Evolutionary conservation across 2,888 invertebrate genomes (phyloP), one percentile per base, ranked within the genome.

Genomic region (Melipona beecheii): DNA sequence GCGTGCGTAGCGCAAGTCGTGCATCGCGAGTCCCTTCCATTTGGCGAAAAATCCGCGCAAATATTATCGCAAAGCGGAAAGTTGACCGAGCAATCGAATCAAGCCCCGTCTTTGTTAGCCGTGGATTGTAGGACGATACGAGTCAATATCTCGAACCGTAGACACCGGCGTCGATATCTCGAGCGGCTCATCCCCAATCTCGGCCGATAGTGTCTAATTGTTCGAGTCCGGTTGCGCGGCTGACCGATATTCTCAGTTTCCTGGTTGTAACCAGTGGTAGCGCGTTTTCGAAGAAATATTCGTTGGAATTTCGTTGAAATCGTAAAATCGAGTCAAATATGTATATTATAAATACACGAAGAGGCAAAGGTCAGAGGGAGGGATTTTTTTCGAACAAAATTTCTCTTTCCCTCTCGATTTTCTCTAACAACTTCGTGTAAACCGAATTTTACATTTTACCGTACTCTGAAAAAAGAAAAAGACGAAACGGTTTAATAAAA

Each of bases 141-240:
- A 21, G 17, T 6, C 5, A n/a, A 58, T n/a, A 58, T 58, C 56
- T 58, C 56, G n/a, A 58, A n/a, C 15, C n/a, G 56, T 24, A 19
- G 52, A 19, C 19, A 13, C 9, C 43, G 36, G 36, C 36, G 36
- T 43, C 43, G 43, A 43, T 64, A 36, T 65, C 36, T 11, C 24
- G 36, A 24, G 17, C 24, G 9, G 36, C 52, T n/a, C 52, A 64
- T 65, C 74, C 52, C 52, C n/a, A 74, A 74, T 74, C 52, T n/a
- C 24, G 9, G 13, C 3, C 64, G 24, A 74, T 74, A 74, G 64
- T 36, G 52, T 64, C 73, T 31, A 11, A 1, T n/a, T 17, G 49
- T 50, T 52, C 52, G 27, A 72, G 64, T 50, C 17, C n/a, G 64
- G 54, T 74, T 74, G 9, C 11, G 65, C 36, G 36, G 19, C n/a